Base-by-base conservation (phyloP, 2,888 invertebrate species). In the Andrena trimmerana region DNA sequence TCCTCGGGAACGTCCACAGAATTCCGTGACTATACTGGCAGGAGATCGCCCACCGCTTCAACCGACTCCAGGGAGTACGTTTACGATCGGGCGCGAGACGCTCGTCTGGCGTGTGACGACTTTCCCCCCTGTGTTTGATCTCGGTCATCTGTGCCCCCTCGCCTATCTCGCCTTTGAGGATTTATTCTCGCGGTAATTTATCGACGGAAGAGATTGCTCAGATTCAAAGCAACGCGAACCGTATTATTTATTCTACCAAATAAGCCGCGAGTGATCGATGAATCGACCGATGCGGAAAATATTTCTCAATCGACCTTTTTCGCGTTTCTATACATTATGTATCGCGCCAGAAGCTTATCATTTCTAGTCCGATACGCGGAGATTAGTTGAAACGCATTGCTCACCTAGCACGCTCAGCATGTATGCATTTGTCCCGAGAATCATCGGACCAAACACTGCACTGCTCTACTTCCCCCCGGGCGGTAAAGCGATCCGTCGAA, bases 1-100 rank as follows among this genome's bases (percentile, higher is more conserved):
- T 62, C 83, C 69, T 59, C 86, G 78, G 88, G 83, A 74, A 78
- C 81, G 65, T 65, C 29, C 79, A 76, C 86, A 48, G 86, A 87
- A 65, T 54, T 81, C 68, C 79, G 75, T 31, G 88, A 84, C 33
- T 73, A 65, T 57, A 73, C 86, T 82, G 80, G 83, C 67, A 85
- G 84, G 20, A 81, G 73, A 76, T 85, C 86, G 74, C 81, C 83
- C 7, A 78, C 86, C 63, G 88, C 90, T 48, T 72, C 85, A 8
- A 78, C 76, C 83, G 91, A 92, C 36, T 82, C 88, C 82, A 91
- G 90, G 86, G 91, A 92, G 93, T 93, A 93, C 87, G 93, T 90
- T 91, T 88, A 75, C 73, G 63, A 65, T 16, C 59, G 42, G 42
- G 42, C 20, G 29, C 65, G 69, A 52, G 52, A 65, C 33, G 57